Percentiles rank a stretch among this genome's conserved stretches.
phyloP scores from a whole-genome alignment of 2,113 vertebrate species.

The Apus apus region DNA sequence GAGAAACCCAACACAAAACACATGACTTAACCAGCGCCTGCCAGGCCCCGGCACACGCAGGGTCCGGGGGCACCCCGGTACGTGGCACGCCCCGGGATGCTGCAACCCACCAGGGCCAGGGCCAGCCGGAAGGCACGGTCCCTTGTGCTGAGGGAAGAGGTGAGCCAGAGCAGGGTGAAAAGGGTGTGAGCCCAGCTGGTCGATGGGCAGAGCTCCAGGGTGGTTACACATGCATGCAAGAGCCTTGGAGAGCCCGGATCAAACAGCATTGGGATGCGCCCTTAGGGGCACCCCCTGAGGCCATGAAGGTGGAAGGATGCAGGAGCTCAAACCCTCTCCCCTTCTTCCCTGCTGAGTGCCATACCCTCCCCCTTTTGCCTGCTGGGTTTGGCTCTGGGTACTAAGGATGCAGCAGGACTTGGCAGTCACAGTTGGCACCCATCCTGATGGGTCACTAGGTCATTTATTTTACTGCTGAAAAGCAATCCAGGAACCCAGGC shows the following conservation, averaged over 20 bases:
- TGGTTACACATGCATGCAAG: fast-evolving
- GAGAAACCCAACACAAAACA: conserved; percentile 68
- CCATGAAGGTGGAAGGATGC: fast-evolving
- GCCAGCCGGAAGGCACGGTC: fast-evolving
- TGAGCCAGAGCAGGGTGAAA: background rate
- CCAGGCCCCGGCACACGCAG: background rate
- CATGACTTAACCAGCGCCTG: conserved; percentile 50
- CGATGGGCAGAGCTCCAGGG: background rate
- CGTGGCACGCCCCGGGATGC: fast-evolving
- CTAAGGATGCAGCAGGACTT: conserved; percentile 3
- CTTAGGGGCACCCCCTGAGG: background rate
- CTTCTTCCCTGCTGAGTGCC: background rate
- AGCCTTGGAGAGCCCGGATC: background rate
- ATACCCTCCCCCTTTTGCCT: fast-evolving
- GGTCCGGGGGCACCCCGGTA: background rate
- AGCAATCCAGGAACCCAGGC: background rate
- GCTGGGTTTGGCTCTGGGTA: background rate
- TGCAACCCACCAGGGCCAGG: background rate
- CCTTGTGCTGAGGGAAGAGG: background rate
- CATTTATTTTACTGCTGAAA: background rate
- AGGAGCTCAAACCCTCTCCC: background rate
- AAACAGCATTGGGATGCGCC: background rate
- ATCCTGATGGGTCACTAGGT: conserved; percentile 9
- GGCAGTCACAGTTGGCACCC: background rate
- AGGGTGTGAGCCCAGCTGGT: fast-evolving